phyloP scores from a whole-genome alignment of 2,888 invertebrate genomes.

The Amphipoea oculea region DNA sequence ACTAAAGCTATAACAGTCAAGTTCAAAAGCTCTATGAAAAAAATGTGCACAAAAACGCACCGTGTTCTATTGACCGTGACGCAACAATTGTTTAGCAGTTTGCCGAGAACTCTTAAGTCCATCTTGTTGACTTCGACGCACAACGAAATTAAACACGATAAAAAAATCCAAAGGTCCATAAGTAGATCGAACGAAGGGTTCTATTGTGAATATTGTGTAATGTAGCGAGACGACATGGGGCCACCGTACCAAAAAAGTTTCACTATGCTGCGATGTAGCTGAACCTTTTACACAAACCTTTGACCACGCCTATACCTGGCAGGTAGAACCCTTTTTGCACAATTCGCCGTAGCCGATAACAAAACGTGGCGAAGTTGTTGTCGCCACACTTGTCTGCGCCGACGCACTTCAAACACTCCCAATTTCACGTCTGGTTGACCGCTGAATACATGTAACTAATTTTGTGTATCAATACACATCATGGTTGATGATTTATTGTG shows the following conservation, averaged over 20 bases:
- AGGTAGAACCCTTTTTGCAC: constrained; percentile 90
- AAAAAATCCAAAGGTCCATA: constrained; percentile 84
- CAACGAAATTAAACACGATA: constrained; percentile 82
- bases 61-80: constrained; percentile 89
- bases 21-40: constrained; percentile 68
- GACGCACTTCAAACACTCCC: constrained; percentile 81
- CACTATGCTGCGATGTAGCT: constrained; percentile 55
- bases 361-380: constrained; percentile 79
- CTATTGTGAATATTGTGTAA: constrained; percentile 90
- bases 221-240: constrained; percentile 86
- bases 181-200: constrained; percentile 86
- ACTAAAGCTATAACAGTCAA: constrained; percentile 79
- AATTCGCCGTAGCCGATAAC: constrained; percentile 85
- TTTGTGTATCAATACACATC: constrained; percentile 81
- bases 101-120: constrained; percentile 86
- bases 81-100: constrained; percentile 90
- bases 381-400: constrained; percentile 86
- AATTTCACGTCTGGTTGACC: constrained; percentile 88
- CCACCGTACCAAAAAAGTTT: constrained; percentile 77
- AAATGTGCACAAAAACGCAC: constrained; percentile 80
- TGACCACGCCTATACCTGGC: constrained; percentile 74
- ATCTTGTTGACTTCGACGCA: constrained; percentile 88
- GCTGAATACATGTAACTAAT: constrained; percentile 86
- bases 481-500: constrained; percentile 78
- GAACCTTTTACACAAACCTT: constrained; percentile 66